A percentile compares a stretch with the other conserved stretches of the same genome.
Conservation (phyloP, 2,888 invertebrate genomes). For the Pseudoips prasinana region DNA sequence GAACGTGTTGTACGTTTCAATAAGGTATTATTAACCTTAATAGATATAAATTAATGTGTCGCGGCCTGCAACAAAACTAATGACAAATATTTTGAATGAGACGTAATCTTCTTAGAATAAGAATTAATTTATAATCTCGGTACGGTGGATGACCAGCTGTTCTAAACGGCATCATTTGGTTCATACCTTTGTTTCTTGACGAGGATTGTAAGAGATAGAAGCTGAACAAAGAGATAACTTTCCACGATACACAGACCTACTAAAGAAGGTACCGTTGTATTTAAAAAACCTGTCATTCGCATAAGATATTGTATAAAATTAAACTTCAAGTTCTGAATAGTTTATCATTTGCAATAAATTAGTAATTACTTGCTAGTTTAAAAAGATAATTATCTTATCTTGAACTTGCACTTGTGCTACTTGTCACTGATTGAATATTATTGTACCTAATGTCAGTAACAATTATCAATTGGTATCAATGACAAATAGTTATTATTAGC, state of each 20-base stretch:
- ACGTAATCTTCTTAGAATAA: constrained; percentile 3
- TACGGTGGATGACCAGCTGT: not conserved
- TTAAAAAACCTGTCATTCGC: constrained; percentile 29
- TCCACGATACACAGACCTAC: constrained; percentile 16
- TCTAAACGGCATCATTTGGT: constrained; percentile 2
- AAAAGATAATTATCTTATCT: constrained; percentile 18
- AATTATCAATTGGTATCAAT: too few species aligned
- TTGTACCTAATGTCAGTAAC: too few species aligned
- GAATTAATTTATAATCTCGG: too few species aligned
- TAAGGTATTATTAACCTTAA: constrained; percentile 8
- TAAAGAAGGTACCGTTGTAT: constrained; percentile 36
- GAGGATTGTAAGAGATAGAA: too few species aligned
- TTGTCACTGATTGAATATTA: too few species aligned
- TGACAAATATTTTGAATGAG: constrained; percentile 1
- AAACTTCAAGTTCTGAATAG: constrained; percentile 27
- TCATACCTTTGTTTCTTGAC: too few species aligned
- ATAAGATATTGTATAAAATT: constrained; percentile 23
- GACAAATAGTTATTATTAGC: too few species aligned
- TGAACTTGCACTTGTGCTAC: constrained; percentile 21
- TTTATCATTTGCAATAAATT: constrained; percentile 13
- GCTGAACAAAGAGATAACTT: constrained; percentile 6
- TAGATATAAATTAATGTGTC: constrained; percentile 19
- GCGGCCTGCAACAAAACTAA: not conserved
- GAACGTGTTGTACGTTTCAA: constrained; percentile 12
- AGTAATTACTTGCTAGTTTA: constrained; percentile 14